phyloP scores from a whole-genome alignment of 2,113 vertebrate genomes.

The Pavo muticus region DNA sequence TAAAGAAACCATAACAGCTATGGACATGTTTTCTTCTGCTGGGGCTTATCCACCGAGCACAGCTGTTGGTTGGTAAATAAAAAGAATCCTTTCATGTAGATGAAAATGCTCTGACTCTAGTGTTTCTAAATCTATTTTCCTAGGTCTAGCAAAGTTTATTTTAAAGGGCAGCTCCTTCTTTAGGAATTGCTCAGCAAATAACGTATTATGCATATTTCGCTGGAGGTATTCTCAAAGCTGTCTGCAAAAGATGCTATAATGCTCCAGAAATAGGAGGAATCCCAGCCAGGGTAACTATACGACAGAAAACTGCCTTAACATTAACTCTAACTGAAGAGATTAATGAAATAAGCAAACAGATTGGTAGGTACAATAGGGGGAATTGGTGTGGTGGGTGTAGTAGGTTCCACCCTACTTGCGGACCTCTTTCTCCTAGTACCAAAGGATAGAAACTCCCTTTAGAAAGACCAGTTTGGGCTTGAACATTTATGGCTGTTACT shows the following conservation, averaged over 20 bases:
- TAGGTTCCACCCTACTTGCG: not conserved
- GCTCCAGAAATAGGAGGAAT: not conserved
- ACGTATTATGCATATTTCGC: not conserved
- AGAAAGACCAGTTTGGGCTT: not conserved
- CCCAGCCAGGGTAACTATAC: not conserved
- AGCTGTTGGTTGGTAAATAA: constrained; percentile 21
- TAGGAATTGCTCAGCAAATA: constrained; percentile 15
- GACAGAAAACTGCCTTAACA: not conserved
- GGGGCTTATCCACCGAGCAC: constrained; percentile 50
- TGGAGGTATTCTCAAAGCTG: constrained; percentile 21
- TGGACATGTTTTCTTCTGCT: not conserved
- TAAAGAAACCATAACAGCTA: not conserved
- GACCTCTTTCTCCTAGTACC: not conserved
- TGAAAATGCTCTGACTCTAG: constrained; percentile 18
- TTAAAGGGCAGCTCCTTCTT: constrained; percentile 51
- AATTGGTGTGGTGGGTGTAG: not conserved
- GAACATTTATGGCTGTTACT: not conserved
- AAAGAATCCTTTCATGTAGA: constrained; percentile 34
- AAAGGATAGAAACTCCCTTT: not conserved
- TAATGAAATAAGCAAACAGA: not conserved
- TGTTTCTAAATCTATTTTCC: constrained; percentile 45
- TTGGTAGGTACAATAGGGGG: not conserved
- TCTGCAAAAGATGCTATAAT: not conserved
- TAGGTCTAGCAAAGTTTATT: constrained; percentile 35
- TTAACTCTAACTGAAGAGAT: not conserved